Base-by-base conservation (phyloP, 2,888 invertebrate species). In the Tetramorium bicarinatum region DNA sequence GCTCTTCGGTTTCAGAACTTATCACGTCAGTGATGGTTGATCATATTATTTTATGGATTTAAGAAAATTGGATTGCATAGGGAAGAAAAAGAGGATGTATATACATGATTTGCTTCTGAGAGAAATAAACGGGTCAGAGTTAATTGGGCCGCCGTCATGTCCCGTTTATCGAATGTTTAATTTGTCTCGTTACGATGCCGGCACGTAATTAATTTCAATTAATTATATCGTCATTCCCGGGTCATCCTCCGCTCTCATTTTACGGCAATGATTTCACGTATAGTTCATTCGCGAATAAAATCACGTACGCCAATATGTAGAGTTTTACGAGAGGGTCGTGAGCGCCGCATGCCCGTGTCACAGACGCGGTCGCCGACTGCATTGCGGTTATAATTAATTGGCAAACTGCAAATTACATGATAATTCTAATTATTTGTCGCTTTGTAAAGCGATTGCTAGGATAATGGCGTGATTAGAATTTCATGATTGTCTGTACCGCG, bases 141-240 rank as follows among this genome's bases (percentile, higher is more conserved):
- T 92, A 92, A 92, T 92, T 92, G 89, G 89, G 87, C 89, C 88
- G 85, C 82, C 87, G 82, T 87, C 86, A 88, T 87, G 85, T 85
- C 77, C 82, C 85, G 88, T 90, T 91, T 91, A 92, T 91, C 90
- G 90, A 92, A 91, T 92, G 91, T 93, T 93, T 92, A 93, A 93
- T 93, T 91, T 91, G 89, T 91, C 90, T 91, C 91, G 90, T 90
- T 89, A 87, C 87, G 84, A 87, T 82, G 81, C 83, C 85, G 87
- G 81, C 77, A 56, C 85, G 88, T 89, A 91, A 92, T 92, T 91
- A 92, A 92, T 91, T 90, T 91, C 90, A 88, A 91, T 92, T 92
- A 91, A 92, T 92, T 89, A 87, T 89, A 87, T 80, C 83, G 83
- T 80, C 82, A 67, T 72, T 69, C 34, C 52, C 44, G 52, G 59